These are phyloP conservation scores for zebrafish (Danio rerio) DNA, from an alignment of 2,113 vertebrate species.

Conservation along the genomic window GRCz12tu NC_133191.1:17665501-17666000, in stretches of 20 bases:
- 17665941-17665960: too few relatives aligned
- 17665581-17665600: slow-evolving; percentile 85
- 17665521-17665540: slow-evolving; percentile 48
- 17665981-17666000: too few relatives aligned
- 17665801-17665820: slow-evolving; percentile 67
- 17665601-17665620: slow-evolving; percentile 76
- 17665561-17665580: slow-evolving; percentile 69
- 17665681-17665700: neutral
- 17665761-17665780: slow-evolving; percentile 61
- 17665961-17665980: too few relatives aligned
- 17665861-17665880: slow-evolving; percentile 59
- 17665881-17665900: slow-evolving; percentile 34
- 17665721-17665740: slow-evolving; percentile 64
- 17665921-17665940: neutral
- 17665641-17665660: slow-evolving; percentile 1
- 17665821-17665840: slow-evolving; percentile 38
- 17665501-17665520: slow-evolving; percentile 83
- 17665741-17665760: slow-evolving; percentile 67
- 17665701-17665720: neutral
- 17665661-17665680: neutral
- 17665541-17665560: slow-evolving; percentile 84
- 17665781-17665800: slow-evolving; percentile 24
- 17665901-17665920: slow-evolving; percentile 6
- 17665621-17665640: neutral
- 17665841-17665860: slow-evolving; percentile 62